Conservation (phyloP, 2,888 invertebrate species). For the Danaus chrysippus region DNA sequence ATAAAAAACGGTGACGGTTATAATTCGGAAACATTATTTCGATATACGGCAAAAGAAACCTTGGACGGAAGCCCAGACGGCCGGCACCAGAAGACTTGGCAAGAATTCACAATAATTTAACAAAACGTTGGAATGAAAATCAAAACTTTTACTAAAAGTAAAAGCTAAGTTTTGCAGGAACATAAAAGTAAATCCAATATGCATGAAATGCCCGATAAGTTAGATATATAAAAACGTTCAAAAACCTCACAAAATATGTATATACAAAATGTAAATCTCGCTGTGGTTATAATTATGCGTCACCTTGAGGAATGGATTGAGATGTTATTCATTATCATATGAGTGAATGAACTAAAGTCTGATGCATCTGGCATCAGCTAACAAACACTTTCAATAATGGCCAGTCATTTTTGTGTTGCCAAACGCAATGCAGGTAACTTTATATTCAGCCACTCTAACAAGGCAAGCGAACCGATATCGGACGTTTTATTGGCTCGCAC, state of each 20-base stretch:
- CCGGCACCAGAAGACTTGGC: slow-evolving; percentile 29
- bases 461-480: slow-evolving; percentile 16
- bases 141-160: slow-evolving; percentile 16
- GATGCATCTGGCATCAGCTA: slow-evolving; percentile 20
- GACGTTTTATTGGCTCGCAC: slow-evolving; percentile 4
- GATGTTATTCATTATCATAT: slow-evolving; percentile 10
- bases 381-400: slow-evolving; percentile 26
- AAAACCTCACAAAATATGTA: neutral
- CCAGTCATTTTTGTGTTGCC: slow-evolving; percentile 30
- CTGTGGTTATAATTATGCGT: slow-evolving; percentile 18
- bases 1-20: neutral
- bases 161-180: neutral
- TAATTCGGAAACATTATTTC: slow-evolving; percentile 16
- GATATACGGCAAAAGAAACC: slow-evolving; percentile 29
- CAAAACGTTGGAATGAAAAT: slow-evolving; percentile 23
- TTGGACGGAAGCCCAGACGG: slow-evolving; percentile 29
- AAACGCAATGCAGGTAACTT: slow-evolving; percentile 37
- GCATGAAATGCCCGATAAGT: too few species aligned
- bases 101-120: slow-evolving; percentile 27
- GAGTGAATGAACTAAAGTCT: slow-evolving; percentile 23
- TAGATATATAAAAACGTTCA: neutral
- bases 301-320: slow-evolving; percentile 14
- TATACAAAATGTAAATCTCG: slow-evolving; percentile 14
- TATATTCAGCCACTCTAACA: slow-evolving; percentile 26
- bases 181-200: too few species aligned